Percentiles rank a stretch among this genome's conserved stretches.
phyloP scores from a whole-genome alignment of 2,888 invertebrate species.

The Heliconius cydno region DNA sequence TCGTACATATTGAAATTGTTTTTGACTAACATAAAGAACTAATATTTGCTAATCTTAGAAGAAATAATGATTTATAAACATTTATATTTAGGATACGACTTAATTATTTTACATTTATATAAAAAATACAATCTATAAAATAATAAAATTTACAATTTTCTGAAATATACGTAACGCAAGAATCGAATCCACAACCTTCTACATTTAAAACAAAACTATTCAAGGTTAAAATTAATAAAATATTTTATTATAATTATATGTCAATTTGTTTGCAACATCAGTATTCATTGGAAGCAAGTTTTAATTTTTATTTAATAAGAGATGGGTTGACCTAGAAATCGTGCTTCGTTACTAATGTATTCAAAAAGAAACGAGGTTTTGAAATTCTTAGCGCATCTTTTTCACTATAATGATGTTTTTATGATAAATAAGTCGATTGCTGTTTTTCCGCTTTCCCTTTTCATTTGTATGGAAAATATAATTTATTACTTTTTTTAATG shows the following conservation, averaged over 20 bases:
- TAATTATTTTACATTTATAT: no score
- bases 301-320: constrained; percentile 28
- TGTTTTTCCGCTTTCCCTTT: constrained; percentile 22
- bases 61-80: background rate
- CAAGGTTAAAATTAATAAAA: background rate
- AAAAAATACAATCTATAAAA: no score
- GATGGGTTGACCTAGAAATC: constrained; percentile 32
- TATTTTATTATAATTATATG: background rate
- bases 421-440: constrained; percentile 30
- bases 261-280: constrained; percentile 19
- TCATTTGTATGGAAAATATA: constrained; percentile 15
- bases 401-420: constrained; percentile 32
- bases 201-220: background rate
- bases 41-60: background rate
- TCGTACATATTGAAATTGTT: background rate
- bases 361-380: constrained; percentile 32
- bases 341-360: constrained; percentile 37
- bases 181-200: background rate
- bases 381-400: constrained; percentile 29
- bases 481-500: constrained; percentile 17
- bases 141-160: no score
- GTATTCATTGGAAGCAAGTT: constrained; percentile 18
- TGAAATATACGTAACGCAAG: background rate
- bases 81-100: background rate
- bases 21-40: background rate